Base-by-base conservation (phyloP, 2,888 invertebrate species). In the Athrips mouffetella region DNA sequence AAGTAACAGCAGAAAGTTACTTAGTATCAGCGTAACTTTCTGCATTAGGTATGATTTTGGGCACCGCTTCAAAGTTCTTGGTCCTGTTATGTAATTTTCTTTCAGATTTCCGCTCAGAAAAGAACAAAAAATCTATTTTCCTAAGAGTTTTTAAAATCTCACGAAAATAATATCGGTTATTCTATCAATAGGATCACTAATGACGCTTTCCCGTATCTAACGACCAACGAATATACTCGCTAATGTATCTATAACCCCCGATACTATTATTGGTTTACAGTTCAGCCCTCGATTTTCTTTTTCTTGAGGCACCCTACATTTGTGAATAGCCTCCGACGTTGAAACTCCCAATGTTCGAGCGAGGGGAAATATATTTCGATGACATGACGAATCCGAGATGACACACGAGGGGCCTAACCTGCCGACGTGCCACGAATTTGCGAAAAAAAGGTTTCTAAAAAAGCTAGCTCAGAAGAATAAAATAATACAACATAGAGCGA, bases 361-460 rank as follows among this genome's bases (percentile, higher is more conserved):
- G 62, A 69, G 78, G 78, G 80, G 76, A 76, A 80, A 82, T 84
- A 77, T 82, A 77, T 84, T 85, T 83, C 77, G 84, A 86, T 87
- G 86, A 87, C 85, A 83, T 71, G 80, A 77, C 80, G 78, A 80
- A 85, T 83, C 77, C 70, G 62, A 75, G 76, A 78, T 75, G 81
- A 76, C 76, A 73, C 62, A 56, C 21, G 45, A n/a, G 35, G 45
- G 35, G 29, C 11, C n/a, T 37, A 77, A 78, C 78, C 79, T 62
- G 58, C 47, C 54, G 48, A 48, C 44, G 25, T 11, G 41, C 7
- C 47, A 51, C 57, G 53, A 55, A 15, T n/a, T 33, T 33, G 4
- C 13, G 33, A 13, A 33, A 11, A 13, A 16, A 16, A 31, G 11
- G 15, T 31, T 13, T 15, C 31, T 30, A n/a, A n/a, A n/a, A n/a